Percentiles rank a stretch among this genome's conserved stretches.
phyloP scores from a whole-genome alignment of 2,113 vertebrate species.

The Lucifuga dentata region DNA sequence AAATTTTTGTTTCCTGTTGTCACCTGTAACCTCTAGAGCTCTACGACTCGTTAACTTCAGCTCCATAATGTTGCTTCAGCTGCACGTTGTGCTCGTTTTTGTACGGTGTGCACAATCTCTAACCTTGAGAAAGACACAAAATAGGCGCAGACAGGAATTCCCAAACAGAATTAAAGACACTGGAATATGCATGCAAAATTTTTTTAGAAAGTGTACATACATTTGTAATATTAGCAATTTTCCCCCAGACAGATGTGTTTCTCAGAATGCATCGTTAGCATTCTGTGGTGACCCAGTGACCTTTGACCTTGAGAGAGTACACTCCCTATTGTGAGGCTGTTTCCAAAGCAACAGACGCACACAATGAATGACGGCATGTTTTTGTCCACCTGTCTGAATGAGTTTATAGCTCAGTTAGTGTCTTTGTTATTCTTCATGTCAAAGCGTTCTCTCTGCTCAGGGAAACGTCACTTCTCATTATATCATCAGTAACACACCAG shows the following conservation, averaged over 20 bases:
- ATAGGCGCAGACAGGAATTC: no score
- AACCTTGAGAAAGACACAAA: not conserved
- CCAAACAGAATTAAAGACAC: no score
- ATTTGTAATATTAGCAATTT: not conserved
- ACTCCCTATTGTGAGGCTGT: constrained; percentile 53
- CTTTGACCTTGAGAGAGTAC: constrained; percentile 46
- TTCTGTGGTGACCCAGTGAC: constrained; percentile 53
- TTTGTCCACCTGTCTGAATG: constrained; percentile 58
- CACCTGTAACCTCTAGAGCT: not conserved
- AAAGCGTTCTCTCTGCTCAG: constrained; percentile 20
- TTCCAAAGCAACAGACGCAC: constrained; percentile 52
- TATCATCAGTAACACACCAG: constrained; percentile 3
- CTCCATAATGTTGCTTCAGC: not conserved
- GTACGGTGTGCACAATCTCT: no score
- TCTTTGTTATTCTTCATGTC: constrained; percentile 39
- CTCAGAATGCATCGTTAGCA: not conserved
- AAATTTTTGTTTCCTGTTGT: not conserved
- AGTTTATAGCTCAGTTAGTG: constrained; percentile 38
- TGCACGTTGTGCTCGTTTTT: not conserved
- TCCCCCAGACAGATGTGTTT: not conserved
- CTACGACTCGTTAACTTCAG: not conserved
- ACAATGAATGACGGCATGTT: constrained; percentile 44
- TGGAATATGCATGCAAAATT: not conserved
- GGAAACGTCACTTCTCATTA: constrained; percentile 44
- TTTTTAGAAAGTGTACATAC: not conserved